Evolutionary conservation across 2,797 vertebrate species (phyloP).

Genomic region (Anisognathus igniventris): DNA sequence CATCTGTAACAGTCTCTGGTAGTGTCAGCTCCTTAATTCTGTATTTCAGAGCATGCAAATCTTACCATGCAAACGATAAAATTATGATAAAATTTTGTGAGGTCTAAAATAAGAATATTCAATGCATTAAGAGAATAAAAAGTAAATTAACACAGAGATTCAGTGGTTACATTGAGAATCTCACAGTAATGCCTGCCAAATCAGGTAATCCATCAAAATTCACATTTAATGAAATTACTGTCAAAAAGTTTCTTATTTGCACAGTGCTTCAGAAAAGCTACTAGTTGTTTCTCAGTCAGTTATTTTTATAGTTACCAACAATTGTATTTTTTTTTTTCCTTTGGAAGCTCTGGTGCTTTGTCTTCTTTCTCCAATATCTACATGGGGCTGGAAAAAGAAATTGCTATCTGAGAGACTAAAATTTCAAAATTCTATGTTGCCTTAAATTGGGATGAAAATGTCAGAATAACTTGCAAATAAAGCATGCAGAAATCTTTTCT

Average conservation of each 20-base stretch:
- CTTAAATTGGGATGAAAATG: not conserved
- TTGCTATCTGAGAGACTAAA: not conserved
- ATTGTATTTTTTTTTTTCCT: not conserved
- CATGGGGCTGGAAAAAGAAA: not conserved
- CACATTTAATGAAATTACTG: conserved; percentile 2
- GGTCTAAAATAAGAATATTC: not conserved
- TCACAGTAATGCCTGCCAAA: not conserved
- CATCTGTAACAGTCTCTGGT: not conserved
- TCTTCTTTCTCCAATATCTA: not conserved
- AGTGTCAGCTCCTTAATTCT: not conserved
- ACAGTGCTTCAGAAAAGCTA: not conserved
- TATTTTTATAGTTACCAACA: not conserved
- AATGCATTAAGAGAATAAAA: not conserved
- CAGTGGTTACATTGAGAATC: not conserved
- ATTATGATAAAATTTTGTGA: not conserved
- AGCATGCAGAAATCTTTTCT: not conserved
- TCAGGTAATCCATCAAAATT: not conserved
- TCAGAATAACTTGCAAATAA: not conserved
- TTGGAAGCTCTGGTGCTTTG: not conserved
- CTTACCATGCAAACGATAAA: not conserved
- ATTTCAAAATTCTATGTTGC: not conserved
- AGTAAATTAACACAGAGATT: not conserved
- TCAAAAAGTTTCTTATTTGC: not conserved
- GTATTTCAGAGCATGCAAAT: not conserved
- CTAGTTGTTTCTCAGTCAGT: not conserved